phyloP scores from a whole-genome alignment of 2,888 invertebrate species.

The Anagyrus pseudococci region DNA sequence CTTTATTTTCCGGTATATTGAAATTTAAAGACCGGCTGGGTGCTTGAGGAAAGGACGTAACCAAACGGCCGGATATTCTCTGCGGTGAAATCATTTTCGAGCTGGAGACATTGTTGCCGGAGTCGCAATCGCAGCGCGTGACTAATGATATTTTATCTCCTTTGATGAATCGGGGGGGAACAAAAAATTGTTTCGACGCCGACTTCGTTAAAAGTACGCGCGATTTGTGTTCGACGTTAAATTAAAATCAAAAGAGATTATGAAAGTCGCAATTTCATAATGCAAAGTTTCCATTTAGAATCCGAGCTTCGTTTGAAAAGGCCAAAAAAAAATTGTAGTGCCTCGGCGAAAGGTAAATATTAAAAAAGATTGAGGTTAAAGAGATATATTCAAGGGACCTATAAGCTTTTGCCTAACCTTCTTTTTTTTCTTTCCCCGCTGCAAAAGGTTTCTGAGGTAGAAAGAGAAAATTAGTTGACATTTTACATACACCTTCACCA shows the following conservation, averaged over 20 bases:
- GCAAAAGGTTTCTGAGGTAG: background rate
- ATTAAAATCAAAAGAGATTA: no score
- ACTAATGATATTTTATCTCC: no score
- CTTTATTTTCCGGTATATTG: conserved; percentile 17
- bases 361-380: background rate
- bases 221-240: no score
- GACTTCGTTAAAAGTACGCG: background rate
- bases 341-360: background rate
- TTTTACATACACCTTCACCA: conserved; percentile 2
- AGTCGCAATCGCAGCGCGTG: no score
- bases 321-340: background rate
- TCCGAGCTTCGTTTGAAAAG: no score
- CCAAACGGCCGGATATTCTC: background rate
- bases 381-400: background rate
- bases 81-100: no score
- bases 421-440: background rate
- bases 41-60: background rate
- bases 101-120: no score
- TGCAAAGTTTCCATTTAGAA: no score
- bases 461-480: conserved; percentile 8
- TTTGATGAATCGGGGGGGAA: no score
- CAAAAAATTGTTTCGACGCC: no score
- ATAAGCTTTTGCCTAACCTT: conserved; percentile 1
- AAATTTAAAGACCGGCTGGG: conserved; percentile 13
- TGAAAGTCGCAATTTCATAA: no score